phyloP scores from a whole-genome alignment of 2,888 invertebrate species.

The Hirudinaria manillensis region DNA sequence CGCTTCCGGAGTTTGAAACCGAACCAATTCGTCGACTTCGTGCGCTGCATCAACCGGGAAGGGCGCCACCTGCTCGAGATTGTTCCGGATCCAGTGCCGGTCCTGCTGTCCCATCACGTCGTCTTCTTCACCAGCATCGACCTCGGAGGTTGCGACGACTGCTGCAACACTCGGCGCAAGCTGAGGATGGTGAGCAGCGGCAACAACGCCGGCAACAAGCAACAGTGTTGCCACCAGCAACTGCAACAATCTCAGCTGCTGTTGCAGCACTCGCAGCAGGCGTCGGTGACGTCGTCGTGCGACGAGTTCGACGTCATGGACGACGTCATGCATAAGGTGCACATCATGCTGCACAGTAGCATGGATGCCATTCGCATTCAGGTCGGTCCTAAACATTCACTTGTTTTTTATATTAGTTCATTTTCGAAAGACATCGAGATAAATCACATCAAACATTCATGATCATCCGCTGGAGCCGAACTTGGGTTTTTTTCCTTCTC shows the following conservation, averaged over 20 bases:
- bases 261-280: slow-evolving; percentile 26
- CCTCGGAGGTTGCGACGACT: slow-evolving; percentile 43
- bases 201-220: slow-evolving; percentile 17
- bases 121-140: slow-evolving; percentile 42
- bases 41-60: slow-evolving; percentile 38
- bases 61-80: slow-evolving; percentile 39
- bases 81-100: slow-evolving; percentile 41
- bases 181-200: slow-evolving; percentile 28
- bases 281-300: slow-evolving; percentile 33
- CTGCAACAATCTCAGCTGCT: slow-evolving; percentile 30
- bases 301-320: slow-evolving; percentile 34
- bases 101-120: slow-evolving; percentile 41
- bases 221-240: slow-evolving; percentile 29
- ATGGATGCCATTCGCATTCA: slow-evolving; percentile 39
- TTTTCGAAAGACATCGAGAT: too few relatives aligned
- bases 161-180: slow-evolving; percentile 36
- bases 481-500: too few relatives aligned
- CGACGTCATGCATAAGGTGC: slow-evolving; percentile 42
- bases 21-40: slow-evolving; percentile 40
- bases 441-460: too few relatives aligned
- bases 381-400: neutral
- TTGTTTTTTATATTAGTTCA: neutral
- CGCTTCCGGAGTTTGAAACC: slow-evolving; percentile 38
- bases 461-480: too few relatives aligned
- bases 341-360: slow-evolving; percentile 41